Percentiles rank a stretch among this genome's conserved stretches.
These are phyloP conservation scores for Urocynchramus pylzowi DNA, from an alignment of 2,113 vertebrate genomes.

Conservation along the genomic window DNA sequence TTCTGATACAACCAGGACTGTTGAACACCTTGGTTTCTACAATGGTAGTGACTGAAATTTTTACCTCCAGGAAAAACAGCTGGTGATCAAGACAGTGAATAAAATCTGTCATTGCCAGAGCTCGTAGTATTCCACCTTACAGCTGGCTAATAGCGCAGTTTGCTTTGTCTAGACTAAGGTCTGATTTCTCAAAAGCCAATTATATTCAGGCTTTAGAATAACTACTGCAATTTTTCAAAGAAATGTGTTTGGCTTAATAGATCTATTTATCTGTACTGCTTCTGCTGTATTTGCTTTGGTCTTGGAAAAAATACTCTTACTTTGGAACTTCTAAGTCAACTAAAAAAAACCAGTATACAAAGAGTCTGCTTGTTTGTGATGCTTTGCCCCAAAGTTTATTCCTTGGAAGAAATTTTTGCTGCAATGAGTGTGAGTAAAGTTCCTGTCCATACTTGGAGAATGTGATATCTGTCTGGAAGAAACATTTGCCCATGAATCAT, in stretches of 20 bases:
- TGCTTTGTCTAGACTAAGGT: constrained; percentile 11
- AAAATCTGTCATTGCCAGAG: not conserved
- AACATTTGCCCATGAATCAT: not conserved
- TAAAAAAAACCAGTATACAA: constrained; percentile 13
- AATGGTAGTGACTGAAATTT: not conserved
- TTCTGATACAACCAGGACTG: not conserved
- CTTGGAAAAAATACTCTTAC: constrained; percentile 47
- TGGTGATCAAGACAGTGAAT: not conserved
- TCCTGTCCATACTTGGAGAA: not conserved
- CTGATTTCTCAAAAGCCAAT: not conserved
- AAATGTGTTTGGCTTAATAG: constrained; percentile 32
- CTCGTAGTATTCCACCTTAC: not conserved
- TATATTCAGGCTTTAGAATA: constrained; percentile 1
- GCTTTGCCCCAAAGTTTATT: not conserved
- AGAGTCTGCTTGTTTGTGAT: constrained; percentile 53
- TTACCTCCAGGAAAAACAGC: not conserved
- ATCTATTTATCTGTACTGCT: constrained; percentile 41
- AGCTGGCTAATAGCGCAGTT: not conserved
- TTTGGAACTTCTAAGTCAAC: constrained; percentile 39
- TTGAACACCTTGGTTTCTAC: not conserved
- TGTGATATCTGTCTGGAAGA: not conserved
- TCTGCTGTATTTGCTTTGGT: constrained; percentile 55
- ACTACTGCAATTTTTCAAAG: not conserved
- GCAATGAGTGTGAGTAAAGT: not conserved
- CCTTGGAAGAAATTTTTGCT: not conserved